Evolutionary conservation across 1,140 invertebrate genomes (phyloP).

Genomic region (Drosophila sp.): DNA sequence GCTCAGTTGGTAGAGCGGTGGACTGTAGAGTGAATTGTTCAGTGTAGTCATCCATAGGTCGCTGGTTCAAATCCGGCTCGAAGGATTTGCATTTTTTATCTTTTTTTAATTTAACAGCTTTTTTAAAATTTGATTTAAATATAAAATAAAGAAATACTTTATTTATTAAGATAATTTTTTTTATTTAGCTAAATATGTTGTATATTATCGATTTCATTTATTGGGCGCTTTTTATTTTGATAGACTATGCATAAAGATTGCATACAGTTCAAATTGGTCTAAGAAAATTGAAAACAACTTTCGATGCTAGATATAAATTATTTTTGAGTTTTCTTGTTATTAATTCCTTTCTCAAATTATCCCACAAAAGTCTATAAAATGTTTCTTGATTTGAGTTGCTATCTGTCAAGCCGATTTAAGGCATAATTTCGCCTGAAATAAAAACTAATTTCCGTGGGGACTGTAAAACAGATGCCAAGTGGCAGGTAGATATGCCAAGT

Average conservation of each 20-base stretch:
- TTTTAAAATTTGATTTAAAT: background rate
- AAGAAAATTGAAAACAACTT: background rate
- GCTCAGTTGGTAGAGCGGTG: conserved; percentile 95
- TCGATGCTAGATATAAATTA: background rate
- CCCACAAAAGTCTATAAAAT: background rate
- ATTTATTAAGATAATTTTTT: too few relatives aligned
- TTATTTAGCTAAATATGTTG: too few relatives aligned
- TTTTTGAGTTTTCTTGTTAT: background rate
- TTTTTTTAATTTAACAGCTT: background rate
- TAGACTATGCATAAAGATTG: too few relatives aligned
- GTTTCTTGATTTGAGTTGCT: conserved; percentile 1
- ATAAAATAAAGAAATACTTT: too few relatives aligned
- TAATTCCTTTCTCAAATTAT: background rate
- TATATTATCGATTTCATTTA: too few relatives aligned
- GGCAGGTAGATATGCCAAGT: conserved; percentile 3
- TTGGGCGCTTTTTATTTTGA: too few relatives aligned
- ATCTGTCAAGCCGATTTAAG: conserved; percentile 5
- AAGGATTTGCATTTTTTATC: conserved; percentile 85
- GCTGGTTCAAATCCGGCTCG: conserved; percentile 90
- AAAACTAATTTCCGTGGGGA: conserved; percentile 1
- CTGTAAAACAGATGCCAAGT: conserved; percentile 5
- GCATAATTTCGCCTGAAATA: background rate
- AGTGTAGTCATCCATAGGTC: conserved; percentile 87
- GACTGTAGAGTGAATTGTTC: conserved; percentile 88
- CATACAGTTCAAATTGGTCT: background rate